Base-by-base conservation (phyloP, 2,113 vertebrate species). In the Tachysurus fulvidraco region DNA sequence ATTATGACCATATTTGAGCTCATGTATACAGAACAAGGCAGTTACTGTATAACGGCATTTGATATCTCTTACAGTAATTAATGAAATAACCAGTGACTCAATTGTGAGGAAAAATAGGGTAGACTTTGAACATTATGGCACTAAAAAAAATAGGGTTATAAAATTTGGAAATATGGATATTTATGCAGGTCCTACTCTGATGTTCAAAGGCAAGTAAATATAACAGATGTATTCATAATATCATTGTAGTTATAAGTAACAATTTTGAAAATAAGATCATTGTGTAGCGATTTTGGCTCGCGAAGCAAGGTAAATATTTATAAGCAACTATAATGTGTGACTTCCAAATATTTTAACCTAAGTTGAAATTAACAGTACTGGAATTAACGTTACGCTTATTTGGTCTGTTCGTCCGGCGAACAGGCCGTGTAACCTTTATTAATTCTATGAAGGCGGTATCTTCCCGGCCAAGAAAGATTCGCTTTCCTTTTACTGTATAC, bases 191-290 rank as follows among this genome's bases (percentile, higher is more conserved):
- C 19, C 19, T 74, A 44, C 19, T 23, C 21, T 19, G 59, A 76
- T 76, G 44, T 77, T 7, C 5, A n/a, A 52, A n/a, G 11, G 5
- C 46, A 77, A 5, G 17, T 28, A 52, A 50, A 36, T 36, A 36
- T 50, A 77, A 77, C 74, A 77, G 44, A 76, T 76, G 46, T 23
- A 54, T 77, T 77, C 25, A 77, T n/a, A 82, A 44, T 64, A 11
- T 44, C 44, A 62, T 62, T 41, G 19, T 41, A 62, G 21, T 81
- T 59, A 44, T 77, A 52, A 52, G 46, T 77, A 77, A 52, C 44
- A 50, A 50, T 64, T 3, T 4, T 1, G n/a, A 4, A n/a, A 64
- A 12, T 36, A 36, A 36, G 36, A 1, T 36, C 36, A 36, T 36
- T n/a, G n/a, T n/a, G n/a, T n/a, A n/a, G n/a, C n/a, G n/a, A n/a